phyloP scores from a whole-genome alignment of 1,140 invertebrate species.

The Telenomus remus region DNA sequence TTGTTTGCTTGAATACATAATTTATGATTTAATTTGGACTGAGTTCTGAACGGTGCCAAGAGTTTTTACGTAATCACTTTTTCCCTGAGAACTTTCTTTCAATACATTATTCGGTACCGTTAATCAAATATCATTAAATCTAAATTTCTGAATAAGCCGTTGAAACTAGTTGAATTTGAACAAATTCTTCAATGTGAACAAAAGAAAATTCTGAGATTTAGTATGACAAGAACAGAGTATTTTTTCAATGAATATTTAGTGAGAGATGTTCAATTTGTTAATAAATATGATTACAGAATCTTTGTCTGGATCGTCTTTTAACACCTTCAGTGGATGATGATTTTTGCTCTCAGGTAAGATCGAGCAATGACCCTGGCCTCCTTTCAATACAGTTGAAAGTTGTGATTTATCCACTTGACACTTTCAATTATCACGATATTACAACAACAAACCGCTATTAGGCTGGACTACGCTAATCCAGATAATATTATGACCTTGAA shows the following conservation, averaged over 20 bases:
- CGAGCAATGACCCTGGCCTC: slow-evolving; percentile 60
- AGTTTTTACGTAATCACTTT: slow-evolving; percentile 15
- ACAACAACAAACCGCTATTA: slow-evolving; percentile 59
- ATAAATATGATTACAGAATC: background rate
- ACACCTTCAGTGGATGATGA: slow-evolving; percentile 13
- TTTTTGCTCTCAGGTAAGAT: slow-evolving; percentile 42
- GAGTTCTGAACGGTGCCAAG: background rate
- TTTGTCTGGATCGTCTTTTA: slow-evolving; percentile 11
- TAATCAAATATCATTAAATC: too few relatives aligned
- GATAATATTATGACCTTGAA: slow-evolving; percentile 34
- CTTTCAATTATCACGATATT: slow-evolving; percentile 53
- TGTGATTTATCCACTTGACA: slow-evolving; percentile 54
- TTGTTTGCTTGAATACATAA: background rate
- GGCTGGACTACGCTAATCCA: slow-evolving; percentile 41
- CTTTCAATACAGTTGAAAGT: slow-evolving; percentile 59
- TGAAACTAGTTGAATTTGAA: too few relatives aligned
- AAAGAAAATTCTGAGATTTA: too few relatives aligned
- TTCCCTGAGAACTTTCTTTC: background rate
- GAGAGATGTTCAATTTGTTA: too few relatives aligned
- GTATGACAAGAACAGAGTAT: too few relatives aligned
- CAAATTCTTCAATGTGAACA: too few relatives aligned
- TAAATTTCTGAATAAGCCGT: too few relatives aligned
- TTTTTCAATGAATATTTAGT: too few relatives aligned
- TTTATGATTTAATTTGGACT: slow-evolving; percentile 1
- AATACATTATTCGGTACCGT: too few relatives aligned